Percentiles rank a stretch among this genome's conserved stretches.
Evolutionary conservation across 2,888 invertebrate species (phyloP).

Genomic region (Ellobium chinense): DNA sequence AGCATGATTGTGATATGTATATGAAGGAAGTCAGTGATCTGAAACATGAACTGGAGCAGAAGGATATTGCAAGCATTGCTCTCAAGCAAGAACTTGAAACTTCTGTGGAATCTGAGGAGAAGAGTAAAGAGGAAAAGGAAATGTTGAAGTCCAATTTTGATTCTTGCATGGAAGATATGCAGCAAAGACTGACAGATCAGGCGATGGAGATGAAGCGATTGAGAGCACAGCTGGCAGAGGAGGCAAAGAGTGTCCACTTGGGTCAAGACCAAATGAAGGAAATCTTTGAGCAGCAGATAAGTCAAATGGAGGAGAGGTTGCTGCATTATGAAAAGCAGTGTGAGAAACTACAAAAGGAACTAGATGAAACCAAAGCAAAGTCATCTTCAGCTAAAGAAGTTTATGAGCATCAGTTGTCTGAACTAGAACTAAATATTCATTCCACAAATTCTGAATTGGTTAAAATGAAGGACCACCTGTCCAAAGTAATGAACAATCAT

Average conservation of each 20-base stretch:
- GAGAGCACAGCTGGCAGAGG: constrained; percentile 50
- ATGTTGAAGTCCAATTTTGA: constrained; percentile 55
- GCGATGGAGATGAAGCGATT: constrained; percentile 45
- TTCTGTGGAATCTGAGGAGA: constrained; percentile 15
- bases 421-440: constrained; percentile 48
- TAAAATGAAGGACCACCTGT: constrained; percentile 46
- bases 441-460: constrained; percentile 40
- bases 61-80: constrained; percentile 13
- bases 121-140: constrained; percentile 51
- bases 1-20: constrained; percentile 26
- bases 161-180: constrained; percentile 53
- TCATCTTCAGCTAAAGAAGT: constrained; percentile 37
- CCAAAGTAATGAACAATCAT: constrained; percentile 40
- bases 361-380: constrained; percentile 23
- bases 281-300: constrained; percentile 55
- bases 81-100: constrained; percentile 38
- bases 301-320: constrained; percentile 49
- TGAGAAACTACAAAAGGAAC: constrained; percentile 36
- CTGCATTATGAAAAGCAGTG: constrained; percentile 33
- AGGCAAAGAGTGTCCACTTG: constrained; percentile 49
- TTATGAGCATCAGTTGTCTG: constrained; percentile 48
- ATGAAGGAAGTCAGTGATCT: constrained; percentile 38
- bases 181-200: constrained; percentile 47
- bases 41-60: constrained; percentile 51
- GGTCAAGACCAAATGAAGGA: constrained; percentile 51